Percentiles rank a stretch among this genome's conserved stretches.
Conservation (phyloP, 2,113 vertebrate species). For the Labrus mixtus region DNA sequence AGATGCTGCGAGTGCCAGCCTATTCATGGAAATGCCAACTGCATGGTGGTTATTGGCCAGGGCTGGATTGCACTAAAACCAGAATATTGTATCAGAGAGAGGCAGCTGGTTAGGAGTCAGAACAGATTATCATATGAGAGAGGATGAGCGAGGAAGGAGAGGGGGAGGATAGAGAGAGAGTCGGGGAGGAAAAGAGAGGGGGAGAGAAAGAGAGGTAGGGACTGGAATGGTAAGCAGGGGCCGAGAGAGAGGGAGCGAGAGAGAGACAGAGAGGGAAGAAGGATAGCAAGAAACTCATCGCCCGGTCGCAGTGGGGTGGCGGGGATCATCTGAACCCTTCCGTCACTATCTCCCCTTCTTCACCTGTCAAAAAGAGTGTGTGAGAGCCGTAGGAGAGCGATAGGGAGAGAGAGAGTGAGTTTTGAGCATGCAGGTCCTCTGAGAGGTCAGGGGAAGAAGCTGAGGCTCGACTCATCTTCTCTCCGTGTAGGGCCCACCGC, state of each 20-base stretch:
- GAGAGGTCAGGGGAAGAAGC: conserved; percentile 77
- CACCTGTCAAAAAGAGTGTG: conserved; percentile 70
- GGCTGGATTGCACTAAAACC: conserved; percentile 84
- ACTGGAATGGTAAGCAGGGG: conserved; percentile 63
- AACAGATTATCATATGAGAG: conserved; percentile 85
- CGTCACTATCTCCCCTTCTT: conserved; percentile 71
- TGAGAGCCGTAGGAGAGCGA: conserved; percentile 38
- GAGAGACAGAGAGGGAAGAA: conserved; percentile 44
- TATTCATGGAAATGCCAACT: conserved; percentile 82
- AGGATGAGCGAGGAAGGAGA: conserved; percentile 76
- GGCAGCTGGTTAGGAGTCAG: conserved; percentile 86
- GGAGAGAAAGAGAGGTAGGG: conserved; percentile 38
- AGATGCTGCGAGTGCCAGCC: conserved; percentile 70
- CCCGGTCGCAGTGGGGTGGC: conserved; percentile 70
- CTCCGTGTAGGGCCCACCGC: conserved; percentile 62
- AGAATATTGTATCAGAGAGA: conserved; percentile 85
- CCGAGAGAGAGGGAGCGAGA: conserved; percentile 39
- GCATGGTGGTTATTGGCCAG: conserved; percentile 79
- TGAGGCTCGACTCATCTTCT: conserved; percentile 73
- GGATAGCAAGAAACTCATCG: conserved; percentile 72
- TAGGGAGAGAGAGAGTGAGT: neutral
- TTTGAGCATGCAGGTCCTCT: conserved; percentile 55
- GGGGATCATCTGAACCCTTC: conserved; percentile 73
- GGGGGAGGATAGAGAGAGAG: conserved; percentile 33
- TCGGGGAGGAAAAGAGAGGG: conserved; percentile 5